These are phyloP conservation scores for Leucophenga maculata DNA, from an alignment of 2,888 invertebrate species.

Conservation along the genomic window DNA sequence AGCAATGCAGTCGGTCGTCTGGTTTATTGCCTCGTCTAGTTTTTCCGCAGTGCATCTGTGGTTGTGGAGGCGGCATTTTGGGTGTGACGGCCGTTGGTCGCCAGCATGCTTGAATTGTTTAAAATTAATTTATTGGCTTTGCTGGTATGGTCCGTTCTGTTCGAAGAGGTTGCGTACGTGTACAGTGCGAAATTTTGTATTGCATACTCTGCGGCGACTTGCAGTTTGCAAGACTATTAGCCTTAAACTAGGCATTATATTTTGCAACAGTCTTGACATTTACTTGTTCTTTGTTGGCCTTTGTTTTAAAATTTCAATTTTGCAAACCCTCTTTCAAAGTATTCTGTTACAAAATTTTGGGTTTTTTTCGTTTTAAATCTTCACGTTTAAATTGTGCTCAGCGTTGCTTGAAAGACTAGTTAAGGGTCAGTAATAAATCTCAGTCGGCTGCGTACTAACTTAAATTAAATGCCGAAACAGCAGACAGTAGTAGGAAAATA, in stretches of 20 bases:
- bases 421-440: constrained; percentile 66
- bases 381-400: constrained; percentile 21
- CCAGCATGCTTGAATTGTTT: constrained; percentile 54
- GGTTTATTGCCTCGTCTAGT: constrained; percentile 12
- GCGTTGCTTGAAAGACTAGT: constrained; percentile 40
- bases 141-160: too few species aligned
- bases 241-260: constrained; percentile 36
- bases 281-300: too few species aligned
- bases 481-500: too few species aligned
- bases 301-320: background rate
- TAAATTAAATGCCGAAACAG: constrained; percentile 66
- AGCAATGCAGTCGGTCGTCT: background rate
- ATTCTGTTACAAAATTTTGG: background rate
- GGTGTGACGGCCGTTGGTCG: background rate
- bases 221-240: constrained; percentile 7
- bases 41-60: background rate
- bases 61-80: background rate
- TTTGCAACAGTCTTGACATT: too few species aligned
- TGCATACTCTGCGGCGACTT: background rate
- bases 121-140: constrained; percentile 58
- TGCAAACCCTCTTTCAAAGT: background rate
- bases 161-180: constrained; percentile 24
- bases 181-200: constrained; percentile 25
- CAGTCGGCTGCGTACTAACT: constrained; percentile 58
- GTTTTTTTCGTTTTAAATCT: constrained; percentile 14